Evolutionary conservation across 2,113 vertebrate species (phyloP).

Genomic region (Hassar affinis): DNA sequence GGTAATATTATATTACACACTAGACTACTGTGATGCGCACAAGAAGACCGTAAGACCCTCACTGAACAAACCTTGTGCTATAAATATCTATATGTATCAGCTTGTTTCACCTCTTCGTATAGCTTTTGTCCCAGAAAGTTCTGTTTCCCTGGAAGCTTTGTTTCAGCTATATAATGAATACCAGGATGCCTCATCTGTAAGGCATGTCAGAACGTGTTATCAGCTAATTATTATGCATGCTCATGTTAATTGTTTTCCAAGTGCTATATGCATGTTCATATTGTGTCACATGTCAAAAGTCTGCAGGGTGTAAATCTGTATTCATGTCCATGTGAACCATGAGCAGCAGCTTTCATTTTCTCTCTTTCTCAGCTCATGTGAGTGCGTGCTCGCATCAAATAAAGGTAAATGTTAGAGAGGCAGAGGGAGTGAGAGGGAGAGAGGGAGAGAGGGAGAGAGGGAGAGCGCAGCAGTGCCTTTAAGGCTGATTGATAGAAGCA

Average conservation of each 20-base stretch:
- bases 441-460: neutral
- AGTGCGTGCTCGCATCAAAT: slow-evolving; percentile 1
- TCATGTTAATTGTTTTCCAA: neutral
- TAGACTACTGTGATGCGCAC: neutral
- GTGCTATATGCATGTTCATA: slow-evolving; percentile 13
- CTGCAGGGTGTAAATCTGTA: slow-evolving; percentile 9
- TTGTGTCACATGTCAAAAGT: neutral
- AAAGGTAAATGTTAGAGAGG: slow-evolving; percentile 8
- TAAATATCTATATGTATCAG: neutral
- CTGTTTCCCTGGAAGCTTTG: neutral
- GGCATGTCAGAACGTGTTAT: neutral
- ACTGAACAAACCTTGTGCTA: neutral
- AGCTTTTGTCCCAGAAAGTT: slow-evolving; percentile 1
- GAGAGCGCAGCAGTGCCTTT: neutral
- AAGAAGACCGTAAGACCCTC: neutral
- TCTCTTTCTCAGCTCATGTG: neutral
- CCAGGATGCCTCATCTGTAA: neutral
- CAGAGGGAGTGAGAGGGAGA: neutral
- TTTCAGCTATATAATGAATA: neutral
- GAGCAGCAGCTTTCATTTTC: slow-evolving; percentile 1
- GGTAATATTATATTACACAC: neutral
- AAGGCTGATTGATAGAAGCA: slow-evolving; percentile 46
- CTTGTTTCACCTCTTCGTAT: neutral
- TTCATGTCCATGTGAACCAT: neutral
- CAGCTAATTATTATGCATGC: slow-evolving; percentile 7